Evolutionary conservation across 2,888 invertebrate genomes (phyloP).

Genomic region (Ceriagrion tenellum): DNA sequence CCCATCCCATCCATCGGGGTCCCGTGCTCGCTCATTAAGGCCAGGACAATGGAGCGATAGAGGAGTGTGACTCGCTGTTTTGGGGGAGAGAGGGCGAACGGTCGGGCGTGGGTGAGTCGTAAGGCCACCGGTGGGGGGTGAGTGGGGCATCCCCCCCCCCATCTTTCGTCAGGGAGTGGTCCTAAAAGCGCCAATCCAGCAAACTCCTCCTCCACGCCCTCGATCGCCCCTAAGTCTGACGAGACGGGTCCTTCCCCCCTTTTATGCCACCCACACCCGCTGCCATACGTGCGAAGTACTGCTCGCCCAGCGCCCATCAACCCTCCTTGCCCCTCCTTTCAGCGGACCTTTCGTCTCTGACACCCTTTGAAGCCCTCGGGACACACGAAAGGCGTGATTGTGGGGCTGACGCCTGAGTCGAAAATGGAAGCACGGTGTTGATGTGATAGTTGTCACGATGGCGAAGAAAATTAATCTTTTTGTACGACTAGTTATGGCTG

Average conservation of each 20-base stretch:
- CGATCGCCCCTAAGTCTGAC: background rate
- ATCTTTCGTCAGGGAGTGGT: background rate
- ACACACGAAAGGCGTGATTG: background rate
- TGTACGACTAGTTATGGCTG: no score
- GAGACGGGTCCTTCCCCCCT: background rate
- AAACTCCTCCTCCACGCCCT: background rate
- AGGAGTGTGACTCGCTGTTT: background rate
- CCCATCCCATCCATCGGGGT: background rate
- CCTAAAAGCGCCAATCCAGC: constrained; percentile 46
- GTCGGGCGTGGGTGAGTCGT: background rate
- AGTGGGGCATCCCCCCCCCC: background rate
- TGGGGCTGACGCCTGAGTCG: background rate
- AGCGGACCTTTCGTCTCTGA: background rate
- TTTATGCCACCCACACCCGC: background rate
- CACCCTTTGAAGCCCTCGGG: background rate
- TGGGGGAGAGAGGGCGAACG: background rate
- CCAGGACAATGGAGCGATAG: background rate
- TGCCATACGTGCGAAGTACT: constrained; percentile 33
- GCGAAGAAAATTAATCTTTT: background rate
- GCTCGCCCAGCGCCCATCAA: background rate
- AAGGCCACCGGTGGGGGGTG: background rate
- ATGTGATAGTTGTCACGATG: no score
- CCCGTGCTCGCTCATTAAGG: constrained; percentile 8
- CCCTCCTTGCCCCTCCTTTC: background rate
- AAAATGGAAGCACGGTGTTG: constrained; percentile 17